phyloP scores from a whole-genome alignment of 2,888 invertebrate species.

The Drosophila setosimentum region DNA sequence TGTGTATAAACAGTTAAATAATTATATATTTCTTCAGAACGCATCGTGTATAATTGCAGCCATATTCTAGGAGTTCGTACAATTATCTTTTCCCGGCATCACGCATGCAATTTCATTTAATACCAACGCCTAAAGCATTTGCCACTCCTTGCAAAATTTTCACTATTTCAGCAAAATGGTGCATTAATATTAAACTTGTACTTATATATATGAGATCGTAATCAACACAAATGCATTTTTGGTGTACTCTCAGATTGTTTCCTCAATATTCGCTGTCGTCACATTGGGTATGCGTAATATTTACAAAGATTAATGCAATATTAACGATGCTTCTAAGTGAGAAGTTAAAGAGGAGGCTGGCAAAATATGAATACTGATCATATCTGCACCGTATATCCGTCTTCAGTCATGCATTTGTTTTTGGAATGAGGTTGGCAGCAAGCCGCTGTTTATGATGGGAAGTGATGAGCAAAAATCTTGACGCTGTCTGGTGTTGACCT shows the following conservation, averaged over 20 bases:
- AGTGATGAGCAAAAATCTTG: slow-evolving; percentile 25
- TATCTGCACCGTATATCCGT: slow-evolving; percentile 50
- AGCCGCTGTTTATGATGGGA: slow-evolving; percentile 44
- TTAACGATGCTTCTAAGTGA: slow-evolving; percentile 24
- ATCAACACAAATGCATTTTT: slow-evolving; percentile 49
- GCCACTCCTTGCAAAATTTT: neutral
- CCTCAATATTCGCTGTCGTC: slow-evolving; percentile 30
- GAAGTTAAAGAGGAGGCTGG: neutral
- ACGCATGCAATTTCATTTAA: slow-evolving; percentile 33
- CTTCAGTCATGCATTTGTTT: slow-evolving; percentile 53
- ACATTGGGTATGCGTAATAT: slow-evolving; percentile 60
- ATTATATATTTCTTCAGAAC: slow-evolving; percentile 14
- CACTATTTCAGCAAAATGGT: slow-evolving; percentile 27
- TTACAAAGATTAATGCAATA: slow-evolving; percentile 64
- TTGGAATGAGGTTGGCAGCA: slow-evolving; percentile 20
- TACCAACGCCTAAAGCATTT: slow-evolving; percentile 1
- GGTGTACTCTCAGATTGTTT: slow-evolving; percentile 43
- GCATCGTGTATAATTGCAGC: slow-evolving; percentile 11
- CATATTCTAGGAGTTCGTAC: neutral
- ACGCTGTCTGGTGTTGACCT: slow-evolving; percentile 54
- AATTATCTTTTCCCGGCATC: slow-evolving; percentile 5
- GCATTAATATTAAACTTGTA: slow-evolving; percentile 45
- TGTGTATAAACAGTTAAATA: neutral
- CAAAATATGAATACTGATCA: slow-evolving; percentile 19
- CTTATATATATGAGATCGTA: slow-evolving; percentile 33